Conservation (phyloP, 2,797 vertebrate genomes). For the Benthosema pterotum region DNA sequence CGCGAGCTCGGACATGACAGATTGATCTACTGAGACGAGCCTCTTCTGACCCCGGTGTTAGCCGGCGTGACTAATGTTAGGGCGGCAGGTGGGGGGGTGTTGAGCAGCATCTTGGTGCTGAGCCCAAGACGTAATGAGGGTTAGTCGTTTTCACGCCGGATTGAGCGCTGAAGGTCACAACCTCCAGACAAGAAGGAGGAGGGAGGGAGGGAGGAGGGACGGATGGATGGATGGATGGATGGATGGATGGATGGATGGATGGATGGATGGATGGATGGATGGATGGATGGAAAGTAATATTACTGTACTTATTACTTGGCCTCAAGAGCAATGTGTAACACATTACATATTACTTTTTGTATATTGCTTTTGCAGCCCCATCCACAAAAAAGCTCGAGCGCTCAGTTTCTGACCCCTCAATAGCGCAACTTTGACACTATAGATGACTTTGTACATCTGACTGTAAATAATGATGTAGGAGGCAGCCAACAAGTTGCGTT, state of each 20-base stretch:
- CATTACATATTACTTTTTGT: no score
- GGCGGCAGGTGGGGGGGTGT: constrained; percentile 14
- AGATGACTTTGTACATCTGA: no score
- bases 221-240: constrained; percentile 19
- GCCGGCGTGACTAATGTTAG: constrained; percentile 55
- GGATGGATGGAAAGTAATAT: no score
- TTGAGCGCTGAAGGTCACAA: constrained; percentile 63
- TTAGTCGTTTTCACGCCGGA: constrained; percentile 62
- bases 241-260: constrained; percentile 10
- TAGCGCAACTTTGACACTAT: no score
- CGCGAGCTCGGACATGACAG: constrained; percentile 41
- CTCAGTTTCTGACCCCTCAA: no score
- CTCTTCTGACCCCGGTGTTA: constrained; percentile 47
- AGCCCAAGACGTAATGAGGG: constrained; percentile 59
- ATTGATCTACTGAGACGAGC: constrained; percentile 57
- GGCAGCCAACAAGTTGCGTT: no score
- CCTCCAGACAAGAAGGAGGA: constrained; percentile 48
- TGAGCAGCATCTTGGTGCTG: constrained; percentile 38
- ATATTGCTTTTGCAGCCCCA: no score
- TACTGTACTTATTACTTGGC: no score
- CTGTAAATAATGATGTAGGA: no score
- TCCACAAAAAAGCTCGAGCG: no score
- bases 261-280: no score
- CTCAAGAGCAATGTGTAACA: no score
- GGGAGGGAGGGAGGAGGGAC: constrained; percentile 3